Base-by-base conservation (phyloP, 2,113 vertebrate genomes). In the Myrmophylax atrothorax region DNA sequence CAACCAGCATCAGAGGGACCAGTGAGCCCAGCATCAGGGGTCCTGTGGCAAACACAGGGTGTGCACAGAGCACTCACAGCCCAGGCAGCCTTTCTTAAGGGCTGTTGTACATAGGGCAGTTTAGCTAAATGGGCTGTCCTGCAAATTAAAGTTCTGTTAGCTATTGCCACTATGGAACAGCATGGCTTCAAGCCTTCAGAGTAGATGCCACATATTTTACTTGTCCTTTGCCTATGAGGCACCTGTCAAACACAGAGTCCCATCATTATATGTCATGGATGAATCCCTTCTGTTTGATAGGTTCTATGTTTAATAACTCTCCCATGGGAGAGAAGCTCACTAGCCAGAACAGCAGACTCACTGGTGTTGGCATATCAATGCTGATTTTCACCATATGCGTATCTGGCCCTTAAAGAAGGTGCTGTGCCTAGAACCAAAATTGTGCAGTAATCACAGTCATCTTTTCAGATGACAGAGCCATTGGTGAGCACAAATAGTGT, bases 301-400 rank as follows among this genome's bases (percentile, higher is more conserved):
- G 16, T 44, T 52, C 29, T 70, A 2, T 3, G 1, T 42, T 18
- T 25, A 40, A 8, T 4, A 62, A 62, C 31, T 60, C 0, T 2
- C 29, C 25, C 1, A 1, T 6, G 18, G 18, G n/a, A 89, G 23
- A 67, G n/a, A 14, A 62, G 14, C 35, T 88, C 31, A 22, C 26
- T 20, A 28, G 35, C 35, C 50, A 75, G 47, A 47, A 68, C 12
- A 53, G 74, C 14, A 56, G 62, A n/a, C 24, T 19, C 19, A 6
- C 0, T 12, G 14, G 4, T n/a, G 18, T 46, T 29, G 38, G 44
- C 22, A 13, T 3, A 4, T 40, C 46, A 44, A 1, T 33, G 42
- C 17, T 81, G 69, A 40, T 75, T 37, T 74, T 66, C 47, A 84
- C 19, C 25, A n/a, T 3, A 0, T 28, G 31, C 7, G 5, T 67